Base-by-base conservation (phyloP, 2,888 invertebrate genomes). In the Drosophila dives region DNA sequence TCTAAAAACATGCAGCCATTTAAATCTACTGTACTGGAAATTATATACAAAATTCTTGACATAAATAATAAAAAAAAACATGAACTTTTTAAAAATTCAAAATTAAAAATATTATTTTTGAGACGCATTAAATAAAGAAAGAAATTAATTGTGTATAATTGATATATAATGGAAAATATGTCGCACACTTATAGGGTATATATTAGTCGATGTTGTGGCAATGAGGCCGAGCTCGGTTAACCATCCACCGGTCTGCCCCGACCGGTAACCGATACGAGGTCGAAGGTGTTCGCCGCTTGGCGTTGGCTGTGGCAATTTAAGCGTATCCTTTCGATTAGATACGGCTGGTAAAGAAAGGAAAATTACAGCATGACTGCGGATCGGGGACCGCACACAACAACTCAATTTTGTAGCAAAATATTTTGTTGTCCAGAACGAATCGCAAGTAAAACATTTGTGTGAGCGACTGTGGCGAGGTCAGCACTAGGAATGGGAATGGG, bases 341-440 rank as follows among this genome's bases (percentile, higher is more conserved):
- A 89, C 87, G 87, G 87, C 80, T 83, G 81, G 70, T 82, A 78
- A 78, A 85, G 29, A 80, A 45, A 55, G 8, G 11, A 73, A 81
- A 83, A 86, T 78, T 78, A 83, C 81, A 85, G 64, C 80, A 82
- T 73, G 77, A 89, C 77, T 77, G 71, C 61, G 55, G 58, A 60
- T 58, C 71, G 58, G 61, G 72, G 79, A 85, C 83, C 81, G 77
- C 72, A 75, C 81, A 84, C 67, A 76, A 87, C 87, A 89, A 73
- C 89, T 87, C 86, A 87, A 87, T 87, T 89, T 80, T 83, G 77
- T 83, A 88, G 88, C 90, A 88, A 91, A 91, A 91, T 91, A 91
- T 91, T 90, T 90, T 90, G 86, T 90, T 90, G 89, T 77, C 91
- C 90, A 89, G 81, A 90, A 84, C 91, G 86, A 90, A 91, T 91